Evolutionary conservation across 2,113 vertebrate genomes (phyloP).

Genomic region (Myrmecophaga tridactyla): DNA sequence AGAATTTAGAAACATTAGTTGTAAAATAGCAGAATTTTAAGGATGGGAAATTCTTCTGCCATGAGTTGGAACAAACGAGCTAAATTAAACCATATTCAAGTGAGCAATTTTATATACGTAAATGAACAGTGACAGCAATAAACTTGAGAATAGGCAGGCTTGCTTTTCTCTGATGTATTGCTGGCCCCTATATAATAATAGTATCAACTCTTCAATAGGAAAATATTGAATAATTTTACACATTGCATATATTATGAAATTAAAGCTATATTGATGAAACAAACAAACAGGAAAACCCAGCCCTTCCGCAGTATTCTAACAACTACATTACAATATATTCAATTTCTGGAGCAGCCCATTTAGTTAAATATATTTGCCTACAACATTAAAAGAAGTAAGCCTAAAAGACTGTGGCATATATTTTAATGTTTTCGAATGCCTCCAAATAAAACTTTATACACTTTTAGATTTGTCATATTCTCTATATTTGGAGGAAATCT

Average conservation of each 20-base stretch:
- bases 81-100: neutral
- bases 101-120: neutral
- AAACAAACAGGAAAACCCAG: neutral
- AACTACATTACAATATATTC: neutral
- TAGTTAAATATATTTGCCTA: neutral
- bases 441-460: neutral
- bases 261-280: neutral
- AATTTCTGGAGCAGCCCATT: neutral
- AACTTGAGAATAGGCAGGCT: neutral
- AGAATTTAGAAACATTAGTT: neutral
- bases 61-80: neutral
- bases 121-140: neutral
- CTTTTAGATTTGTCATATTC: neutral
- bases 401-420: neutral
- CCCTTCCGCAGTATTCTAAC: neutral
- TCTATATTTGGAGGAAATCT: neutral
- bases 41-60: conserved; percentile 18
- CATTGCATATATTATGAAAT: neutral
- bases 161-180: neutral
- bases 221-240: neutral
- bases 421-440: neutral
- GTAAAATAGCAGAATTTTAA: conserved; percentile 59
- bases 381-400: neutral
- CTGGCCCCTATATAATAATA: neutral
- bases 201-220: neutral